These are phyloP conservation scores for Drosophila greeni DNA, from an alignment of 2,888 invertebrate genomes.

Conservation along the genomic window DNA sequence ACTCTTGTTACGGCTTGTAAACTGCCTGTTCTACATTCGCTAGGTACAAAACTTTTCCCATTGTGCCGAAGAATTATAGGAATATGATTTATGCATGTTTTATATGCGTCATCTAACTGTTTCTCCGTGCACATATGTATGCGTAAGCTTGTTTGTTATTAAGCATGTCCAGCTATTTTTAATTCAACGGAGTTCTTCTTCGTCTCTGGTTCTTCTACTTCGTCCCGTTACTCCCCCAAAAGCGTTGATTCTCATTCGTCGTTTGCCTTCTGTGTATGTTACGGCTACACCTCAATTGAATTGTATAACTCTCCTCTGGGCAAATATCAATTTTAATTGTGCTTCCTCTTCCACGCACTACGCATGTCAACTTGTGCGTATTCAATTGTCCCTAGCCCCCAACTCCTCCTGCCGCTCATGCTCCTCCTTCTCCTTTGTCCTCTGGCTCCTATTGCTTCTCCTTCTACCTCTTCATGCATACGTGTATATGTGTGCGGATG, in stretches of 20 bases:
- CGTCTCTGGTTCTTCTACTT: not conserved
- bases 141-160: conserved; percentile 14
- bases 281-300: conserved; percentile 36
- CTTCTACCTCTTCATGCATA: conserved; percentile 3
- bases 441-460: conserved; percentile 4
- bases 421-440: conserved; percentile 4
- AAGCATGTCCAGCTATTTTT: conserved; percentile 38
- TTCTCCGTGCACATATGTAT: conserved; percentile 3
- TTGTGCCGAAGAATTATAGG: not conserved
- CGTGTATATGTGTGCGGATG: not conserved
- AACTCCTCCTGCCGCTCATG: conserved; percentile 2
- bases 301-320: conserved; percentile 45
- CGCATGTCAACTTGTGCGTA: conserved; percentile 69
- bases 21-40: not conserved
- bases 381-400: conserved; percentile 59
- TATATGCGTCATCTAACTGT: conserved; percentile 33
- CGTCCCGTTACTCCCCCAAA: not conserved
- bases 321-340: conserved; percentile 71
- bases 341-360: conserved; percentile 62
- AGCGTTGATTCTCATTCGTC: not conserved
- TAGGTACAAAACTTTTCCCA: not conserved
- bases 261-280: conserved; percentile 4
- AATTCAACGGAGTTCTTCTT: conserved; percentile 16
- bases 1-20: not conserved
- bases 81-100: conserved; percentile 19